Evolutionary conservation across 2,797 vertebrate genomes (phyloP).

Genomic region (Thaleichthys pacificus): DNA sequence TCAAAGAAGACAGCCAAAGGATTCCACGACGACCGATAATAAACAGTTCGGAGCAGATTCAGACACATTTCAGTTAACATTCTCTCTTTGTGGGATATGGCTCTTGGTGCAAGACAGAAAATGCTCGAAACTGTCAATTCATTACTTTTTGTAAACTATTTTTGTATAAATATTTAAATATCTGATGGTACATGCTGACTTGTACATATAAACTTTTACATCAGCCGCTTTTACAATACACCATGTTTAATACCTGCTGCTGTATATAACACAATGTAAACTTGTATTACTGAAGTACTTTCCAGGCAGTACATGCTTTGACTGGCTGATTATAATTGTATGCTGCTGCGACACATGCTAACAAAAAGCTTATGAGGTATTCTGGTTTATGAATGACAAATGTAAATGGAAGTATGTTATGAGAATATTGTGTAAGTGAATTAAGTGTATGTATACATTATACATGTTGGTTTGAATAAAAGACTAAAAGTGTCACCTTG

Average conservation of each 20-base stretch:
- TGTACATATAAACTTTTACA: slow-evolving; percentile 41
- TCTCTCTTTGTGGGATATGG: slow-evolving; percentile 37
- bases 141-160: slow-evolving; percentile 62
- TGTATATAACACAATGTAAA: slow-evolving; percentile 71
- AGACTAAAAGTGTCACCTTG: slow-evolving; percentile 43
- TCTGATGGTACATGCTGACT: slow-evolving; percentile 55
- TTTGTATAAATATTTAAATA: slow-evolving; percentile 73
- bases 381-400: slow-evolving; percentile 51
- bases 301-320: slow-evolving; percentile 55
- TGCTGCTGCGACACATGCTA: slow-evolving; percentile 48
- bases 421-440: slow-evolving; percentile 48
- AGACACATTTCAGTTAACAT: background rate
- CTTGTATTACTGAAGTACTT: slow-evolving; percentile 56
- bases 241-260: slow-evolving; percentile 71
- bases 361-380: slow-evolving; percentile 55
- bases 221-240: slow-evolving; percentile 32
- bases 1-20: no score
- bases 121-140: slow-evolving; percentile 38
- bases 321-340: slow-evolving; percentile 36
- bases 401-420: slow-evolving; percentile 45
- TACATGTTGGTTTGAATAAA: slow-evolving; percentile 71
- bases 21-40: no score
- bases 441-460: slow-evolving; percentile 45
- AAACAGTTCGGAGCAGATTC: background rate
- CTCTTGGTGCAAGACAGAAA: slow-evolving; percentile 38